Evolutionary conservation across 2,888 invertebrate genomes (phyloP).

Genomic region (Seira musarum): DNA sequence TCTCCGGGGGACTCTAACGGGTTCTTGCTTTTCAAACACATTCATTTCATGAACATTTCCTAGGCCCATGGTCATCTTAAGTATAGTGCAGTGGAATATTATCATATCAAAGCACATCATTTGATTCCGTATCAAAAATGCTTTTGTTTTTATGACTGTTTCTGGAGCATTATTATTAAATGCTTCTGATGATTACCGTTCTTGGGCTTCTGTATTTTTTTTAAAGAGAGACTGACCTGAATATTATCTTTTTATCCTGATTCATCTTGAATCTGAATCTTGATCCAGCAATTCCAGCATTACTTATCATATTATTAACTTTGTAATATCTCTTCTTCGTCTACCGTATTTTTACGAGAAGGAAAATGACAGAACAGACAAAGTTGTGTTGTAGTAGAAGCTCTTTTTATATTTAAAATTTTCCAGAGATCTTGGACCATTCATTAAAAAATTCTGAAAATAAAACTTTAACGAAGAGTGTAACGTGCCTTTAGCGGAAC

Average conservation of each 20-base stretch:
- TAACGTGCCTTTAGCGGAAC: neutral
- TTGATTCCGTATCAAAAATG: slow-evolving; percentile 20
- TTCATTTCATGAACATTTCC: neutral
- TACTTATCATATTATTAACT: slow-evolving; percentile 42
- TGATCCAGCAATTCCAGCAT: neutral
- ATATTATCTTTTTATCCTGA: slow-evolving; percentile 21
- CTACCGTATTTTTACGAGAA: slow-evolving; percentile 29
- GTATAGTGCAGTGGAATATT: slow-evolving; percentile 19
- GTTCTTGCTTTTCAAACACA: slow-evolving; percentile 36
- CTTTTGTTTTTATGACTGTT: neutral
- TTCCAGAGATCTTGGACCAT: neutral
- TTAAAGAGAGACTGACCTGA: slow-evolving; percentile 43
- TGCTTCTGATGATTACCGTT: slow-evolving; percentile 34
- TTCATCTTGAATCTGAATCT: neutral
- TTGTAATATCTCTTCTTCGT: too few relatives aligned
- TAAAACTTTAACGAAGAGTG: neutral
- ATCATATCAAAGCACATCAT: slow-evolving; percentile 42
- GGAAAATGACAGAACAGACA: slow-evolving; percentile 41
- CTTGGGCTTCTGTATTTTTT: slow-evolving; percentile 43
- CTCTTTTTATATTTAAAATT: neutral
- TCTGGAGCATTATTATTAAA: neutral
- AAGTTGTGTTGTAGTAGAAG: slow-evolving; percentile 27
- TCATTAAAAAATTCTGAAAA: neutral
- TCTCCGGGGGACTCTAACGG: slow-evolving; percentile 55
- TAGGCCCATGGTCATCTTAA: slow-evolving; percentile 37